Base-by-base conservation (phyloP, 2,888 invertebrate species). In the Steinernema carpocapsae region DNA sequence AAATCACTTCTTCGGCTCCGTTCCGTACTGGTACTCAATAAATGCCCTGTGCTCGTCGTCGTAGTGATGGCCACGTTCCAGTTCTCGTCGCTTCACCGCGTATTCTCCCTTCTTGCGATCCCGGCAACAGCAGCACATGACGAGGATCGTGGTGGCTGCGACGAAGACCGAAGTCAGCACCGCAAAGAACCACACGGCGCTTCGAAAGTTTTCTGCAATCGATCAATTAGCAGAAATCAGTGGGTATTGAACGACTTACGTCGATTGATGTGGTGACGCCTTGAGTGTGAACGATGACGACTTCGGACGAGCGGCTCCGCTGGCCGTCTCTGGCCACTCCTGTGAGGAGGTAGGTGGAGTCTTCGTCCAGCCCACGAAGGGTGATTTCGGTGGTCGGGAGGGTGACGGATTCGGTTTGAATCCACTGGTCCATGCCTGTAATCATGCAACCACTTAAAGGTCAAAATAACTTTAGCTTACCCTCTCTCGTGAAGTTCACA, bases 261-360 rank as follows among this genome's bases (percentile, higher is more conserved):
- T 7, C 71, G 43, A 51, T 80, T 82, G 71, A 80, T 74, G 70
- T 78, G 74, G 6, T 52, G 37, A 46, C 71, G 32, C 73, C 75
- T 26, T 77, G 77, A 51, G 80, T 75, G 59, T 73, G 70, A 37
- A 78, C 17, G 48, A 32, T 14, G 64, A 72, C 7, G 22, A 76
- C 76, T 29, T 59, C 70, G 0, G 83, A 80, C 73, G 79, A 75
- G 10, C 77, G 73, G 17, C 91, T 90, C 84, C 92, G 92, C 10
- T 89, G 88, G 0, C 94, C 94, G 88, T 97, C 96, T 72, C 94
- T 94, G 12, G 97, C 93, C 0, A 95, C 93, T 1, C 96, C 92
- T 79, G 92, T 91, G 86, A 97, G 92, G 86, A 94, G 93, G 88
- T 96, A 97, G 51, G 92, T 90, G 81, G 93, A 92, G 10, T 93